These are phyloP conservation scores for Lamprologus ornatipinnis DNA, from an alignment of 2,113 vertebrate species.

Conservation along the genomic window DNA sequence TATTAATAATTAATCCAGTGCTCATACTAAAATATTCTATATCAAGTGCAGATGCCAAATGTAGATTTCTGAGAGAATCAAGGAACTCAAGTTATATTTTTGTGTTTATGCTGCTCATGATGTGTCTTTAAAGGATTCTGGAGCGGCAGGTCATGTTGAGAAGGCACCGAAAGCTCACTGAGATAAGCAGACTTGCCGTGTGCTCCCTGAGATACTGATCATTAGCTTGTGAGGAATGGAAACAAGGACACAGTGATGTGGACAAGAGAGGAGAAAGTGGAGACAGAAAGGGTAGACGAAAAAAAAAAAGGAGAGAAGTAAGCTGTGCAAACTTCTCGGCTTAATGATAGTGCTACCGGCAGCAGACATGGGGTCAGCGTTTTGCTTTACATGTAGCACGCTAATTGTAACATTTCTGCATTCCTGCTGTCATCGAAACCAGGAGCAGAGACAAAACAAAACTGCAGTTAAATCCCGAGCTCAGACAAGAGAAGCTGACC, in stretches of 20 bases:
- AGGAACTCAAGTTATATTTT: slow-evolving; percentile 10
- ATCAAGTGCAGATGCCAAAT: slow-evolving; percentile 47
- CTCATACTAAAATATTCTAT: slow-evolving; percentile 47
- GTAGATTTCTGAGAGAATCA: slow-evolving; percentile 25
- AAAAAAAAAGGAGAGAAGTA: not conserved
- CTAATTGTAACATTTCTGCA: slow-evolving; percentile 38
- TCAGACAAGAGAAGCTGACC: not conserved
- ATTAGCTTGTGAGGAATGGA: slow-evolving; percentile 40
- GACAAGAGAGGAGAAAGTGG: not conserved
- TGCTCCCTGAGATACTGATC: slow-evolving; percentile 23
- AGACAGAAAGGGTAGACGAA: not conserved
- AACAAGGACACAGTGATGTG: not conserved
- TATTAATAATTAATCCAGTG: slow-evolving; percentile 48
- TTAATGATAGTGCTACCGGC: slow-evolving; percentile 30
- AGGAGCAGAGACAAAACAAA: not conserved
- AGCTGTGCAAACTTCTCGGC: not conserved
- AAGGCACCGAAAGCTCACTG: not conserved
- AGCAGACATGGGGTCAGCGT: not conserved
- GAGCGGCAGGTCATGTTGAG: not conserved
- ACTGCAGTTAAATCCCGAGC: not conserved
- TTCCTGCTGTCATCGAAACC: not conserved
- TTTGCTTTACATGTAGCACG: not conserved
- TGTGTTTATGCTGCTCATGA: slow-evolving; percentile 10
- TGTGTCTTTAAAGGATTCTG: slow-evolving; percentile 6
- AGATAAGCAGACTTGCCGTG: not conserved